Percentiles rank a stretch among this genome's conserved stretches.
Evolutionary conservation across 2,888 invertebrate genomes (phyloP).

Genomic region (Tiliacea citrago): DNA sequence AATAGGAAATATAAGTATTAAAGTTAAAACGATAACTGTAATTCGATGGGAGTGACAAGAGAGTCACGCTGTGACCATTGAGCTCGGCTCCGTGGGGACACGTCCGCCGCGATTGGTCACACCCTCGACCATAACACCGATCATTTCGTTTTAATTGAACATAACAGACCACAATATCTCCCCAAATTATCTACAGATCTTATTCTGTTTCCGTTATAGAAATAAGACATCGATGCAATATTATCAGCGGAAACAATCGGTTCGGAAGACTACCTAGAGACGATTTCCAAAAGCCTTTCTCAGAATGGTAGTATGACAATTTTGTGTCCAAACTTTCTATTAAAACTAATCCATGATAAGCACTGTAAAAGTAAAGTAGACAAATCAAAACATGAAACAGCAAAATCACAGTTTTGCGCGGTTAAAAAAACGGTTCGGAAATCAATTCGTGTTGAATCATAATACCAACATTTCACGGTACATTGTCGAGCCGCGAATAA

Average conservation of each 20-base stretch:
- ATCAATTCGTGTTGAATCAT: conserved; percentile 30
- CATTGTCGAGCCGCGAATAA: conserved; percentile 72
- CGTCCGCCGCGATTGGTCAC: conserved; percentile 81
- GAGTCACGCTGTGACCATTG: conserved; percentile 68
- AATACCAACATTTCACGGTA: conserved; percentile 57
- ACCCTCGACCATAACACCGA: conserved; percentile 73
- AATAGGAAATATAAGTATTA: not conserved
- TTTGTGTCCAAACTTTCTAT: not conserved
- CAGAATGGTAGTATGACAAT: not conserved
- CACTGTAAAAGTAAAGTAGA: not conserved
- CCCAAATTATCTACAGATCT: conserved; percentile 35
- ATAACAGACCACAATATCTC: conserved; percentile 57
- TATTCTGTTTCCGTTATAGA: conserved; percentile 39
- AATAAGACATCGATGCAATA: conserved; percentile 21
- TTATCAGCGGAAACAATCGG: not conserved
- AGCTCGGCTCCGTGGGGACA: conserved; percentile 64
- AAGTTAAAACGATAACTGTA: conserved; percentile 54
- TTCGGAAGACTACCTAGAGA: not conserved
- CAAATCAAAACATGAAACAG: not conserved
- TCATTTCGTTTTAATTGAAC: conserved; percentile 75
- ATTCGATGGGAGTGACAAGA: conserved; percentile 57
- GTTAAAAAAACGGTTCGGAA: conserved; percentile 16
- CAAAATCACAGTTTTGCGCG: conserved; percentile 4
- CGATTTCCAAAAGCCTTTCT: not conserved
- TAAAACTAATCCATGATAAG: not conserved